Percentiles rank a stretch among this genome's conserved stretches.
Conservation (phyloP, 2,797 vertebrate genomes). For the Sternarchorhynchus goeldii region DNA sequence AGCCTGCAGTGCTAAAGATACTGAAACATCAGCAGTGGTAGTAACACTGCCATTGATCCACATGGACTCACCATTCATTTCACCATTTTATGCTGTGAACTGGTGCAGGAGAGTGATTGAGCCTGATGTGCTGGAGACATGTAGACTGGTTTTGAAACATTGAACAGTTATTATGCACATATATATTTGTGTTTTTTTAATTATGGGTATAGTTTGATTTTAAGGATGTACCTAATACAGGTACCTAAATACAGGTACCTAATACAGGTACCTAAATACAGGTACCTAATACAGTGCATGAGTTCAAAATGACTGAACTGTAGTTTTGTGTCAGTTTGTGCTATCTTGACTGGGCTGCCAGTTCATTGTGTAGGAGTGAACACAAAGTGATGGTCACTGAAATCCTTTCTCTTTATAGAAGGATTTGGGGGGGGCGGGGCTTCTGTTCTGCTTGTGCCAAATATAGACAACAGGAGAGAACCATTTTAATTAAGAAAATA, state of each 20-base stretch:
- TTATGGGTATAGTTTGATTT: too few relatives aligned
- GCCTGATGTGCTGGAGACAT: neutral
- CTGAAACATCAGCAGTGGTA: neutral
- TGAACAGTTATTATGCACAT: too few relatives aligned
- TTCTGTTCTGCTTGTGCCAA: neutral
- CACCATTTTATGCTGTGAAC: neutral
- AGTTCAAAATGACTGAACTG: neutral
- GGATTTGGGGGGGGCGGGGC: neutral
- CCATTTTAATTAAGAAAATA: neutral
- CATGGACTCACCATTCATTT: neutral
- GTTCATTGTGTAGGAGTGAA: neutral
- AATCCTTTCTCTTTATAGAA: neutral
- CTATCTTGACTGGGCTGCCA: neutral
- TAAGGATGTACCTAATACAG: too few relatives aligned
- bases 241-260: too few relatives aligned
- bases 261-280: too few relatives aligned
- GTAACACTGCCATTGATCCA: neutral
- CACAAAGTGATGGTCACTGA: neutral
- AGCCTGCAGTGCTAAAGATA: neutral
- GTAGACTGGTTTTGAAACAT: too few relatives aligned
- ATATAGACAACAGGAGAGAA: neutral
- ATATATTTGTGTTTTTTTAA: too few relatives aligned
- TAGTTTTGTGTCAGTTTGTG: neutral
- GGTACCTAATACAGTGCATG: too few relatives aligned
- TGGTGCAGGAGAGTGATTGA: neutral